phyloP scores from a whole-genome alignment of 2,888 invertebrate genomes.

The Actias luna region DNA sequence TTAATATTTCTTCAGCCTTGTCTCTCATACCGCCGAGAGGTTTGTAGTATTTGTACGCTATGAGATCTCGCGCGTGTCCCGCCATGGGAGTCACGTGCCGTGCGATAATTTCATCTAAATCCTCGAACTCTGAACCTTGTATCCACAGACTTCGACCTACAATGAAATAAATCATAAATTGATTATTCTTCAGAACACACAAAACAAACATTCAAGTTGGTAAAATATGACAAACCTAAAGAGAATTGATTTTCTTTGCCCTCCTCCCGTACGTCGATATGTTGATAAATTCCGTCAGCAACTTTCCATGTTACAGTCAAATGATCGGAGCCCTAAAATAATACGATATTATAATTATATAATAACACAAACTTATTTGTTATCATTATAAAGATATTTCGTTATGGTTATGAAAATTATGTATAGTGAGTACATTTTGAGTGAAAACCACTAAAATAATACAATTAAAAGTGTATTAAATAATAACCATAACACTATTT shows the following conservation, averaged over 20 bases:
- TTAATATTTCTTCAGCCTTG: slow-evolving; percentile 92
- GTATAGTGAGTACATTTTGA: too few species aligned
- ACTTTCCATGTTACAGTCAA: slow-evolving; percentile 99
- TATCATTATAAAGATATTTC: too few species aligned
- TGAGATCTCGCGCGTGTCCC: slow-evolving; percentile 92
- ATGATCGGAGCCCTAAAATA: slow-evolving; percentile 90
- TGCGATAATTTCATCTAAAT: slow-evolving; percentile 99
- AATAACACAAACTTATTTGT: too few species aligned
- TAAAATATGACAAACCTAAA: slow-evolving; percentile 80
- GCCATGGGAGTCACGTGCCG: slow-evolving; percentile 98
- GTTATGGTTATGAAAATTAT: too few species aligned
- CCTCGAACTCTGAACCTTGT: slow-evolving; percentile 96
- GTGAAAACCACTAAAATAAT: too few species aligned
- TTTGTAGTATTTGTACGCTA: slow-evolving; percentile 95
- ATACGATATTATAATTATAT: too few species aligned
- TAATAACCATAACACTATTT: too few species aligned
- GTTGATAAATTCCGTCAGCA: slow-evolving; percentile 95
- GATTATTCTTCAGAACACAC: not conserved
- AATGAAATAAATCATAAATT: not conserved
- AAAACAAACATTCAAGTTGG: not conserved
- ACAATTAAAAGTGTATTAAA: too few species aligned
- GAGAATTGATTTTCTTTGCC: slow-evolving; percentile 98
- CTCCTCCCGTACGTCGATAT: slow-evolving; percentile 97
- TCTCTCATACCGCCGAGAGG: slow-evolving; percentile 90
- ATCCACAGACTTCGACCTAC: slow-evolving; percentile 88